phyloP scores from a whole-genome alignment of 2,113 vertebrate species.

The Emydocephalus ijimae region DNA sequence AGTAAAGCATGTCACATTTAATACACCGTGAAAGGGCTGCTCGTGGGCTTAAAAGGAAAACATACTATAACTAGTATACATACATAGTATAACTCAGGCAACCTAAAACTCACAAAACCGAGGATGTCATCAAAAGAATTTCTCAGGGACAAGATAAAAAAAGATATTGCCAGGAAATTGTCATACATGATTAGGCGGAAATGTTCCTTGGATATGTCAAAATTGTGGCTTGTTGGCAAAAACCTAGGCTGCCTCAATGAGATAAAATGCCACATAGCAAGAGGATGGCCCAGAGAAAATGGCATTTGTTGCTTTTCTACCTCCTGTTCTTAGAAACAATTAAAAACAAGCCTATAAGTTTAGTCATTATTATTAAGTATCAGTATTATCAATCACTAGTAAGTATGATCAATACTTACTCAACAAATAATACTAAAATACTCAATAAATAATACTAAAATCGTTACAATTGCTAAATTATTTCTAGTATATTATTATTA shows the following conservation, averaged over 20 bases:
- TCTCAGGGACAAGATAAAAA: neutral
- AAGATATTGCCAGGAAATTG: neutral
- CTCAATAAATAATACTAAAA: neutral
- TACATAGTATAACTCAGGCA: neutral
- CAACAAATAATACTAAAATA: neutral
- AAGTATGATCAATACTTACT: neutral
- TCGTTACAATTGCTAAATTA: neutral
- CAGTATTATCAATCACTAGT: neutral
- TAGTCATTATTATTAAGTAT: neutral
- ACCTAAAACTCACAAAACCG: neutral
- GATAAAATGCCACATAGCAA: neutral
- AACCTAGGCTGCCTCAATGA: neutral
- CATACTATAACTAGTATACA: neutral
- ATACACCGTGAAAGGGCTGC: neutral
- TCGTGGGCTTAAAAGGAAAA: neutral
- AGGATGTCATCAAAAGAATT: neutral
- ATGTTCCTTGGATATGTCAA: neutral
- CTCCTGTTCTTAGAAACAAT: neutral
- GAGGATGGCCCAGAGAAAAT: neutral
- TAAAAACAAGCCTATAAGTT: neutral
- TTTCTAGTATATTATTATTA: neutral
- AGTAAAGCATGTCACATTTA: neutral
- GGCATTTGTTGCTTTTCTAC: neutral
- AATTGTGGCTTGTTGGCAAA: neutral
- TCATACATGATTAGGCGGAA: neutral